Base-by-base conservation (phyloP, 2,797 vertebrate genomes). In the Pitangus sulphuratus region DNA sequence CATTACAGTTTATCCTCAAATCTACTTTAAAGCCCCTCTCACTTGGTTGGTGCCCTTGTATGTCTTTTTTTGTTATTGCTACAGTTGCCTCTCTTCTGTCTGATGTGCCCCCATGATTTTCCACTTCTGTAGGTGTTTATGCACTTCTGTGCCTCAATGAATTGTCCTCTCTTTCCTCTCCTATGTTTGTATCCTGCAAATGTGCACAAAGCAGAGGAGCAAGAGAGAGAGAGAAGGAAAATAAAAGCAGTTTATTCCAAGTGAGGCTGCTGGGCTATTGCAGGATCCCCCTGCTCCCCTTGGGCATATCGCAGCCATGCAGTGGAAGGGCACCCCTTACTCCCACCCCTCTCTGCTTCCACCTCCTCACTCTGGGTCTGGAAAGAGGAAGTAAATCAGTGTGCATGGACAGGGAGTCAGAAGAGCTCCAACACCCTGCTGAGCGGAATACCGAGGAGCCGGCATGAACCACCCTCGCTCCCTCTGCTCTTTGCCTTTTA, bases 281-380 rank as follows among this genome's bases (percentile, higher is more conserved):
- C 30, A 45, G 21, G 33, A 68, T 17, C 5, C 11, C 24, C 5
- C 20, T 60, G 47, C 14, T 71, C 65, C 48, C 26, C 19, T 20
- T 19, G 15, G 47, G 24, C 72, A 44, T 24, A 66, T 19, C 26
- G 19, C 26, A 66, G 15, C 7, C 17, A 37, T 21, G 20, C 18
- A 28, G 11, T 14, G 35, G 20, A 31, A 65, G 14, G 13, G 30
- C 5, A 65, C 6, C 12, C 22, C 33, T 71, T 58, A 37, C 16
- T 57, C 20, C 13, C 0, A 0, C 26, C 6, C 14, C 33, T 60
- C 28, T 28, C 26, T 0, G 0, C 31, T 77, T 58, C 40, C 35
- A 33, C 24, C 12, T 60, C 40, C 11, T 54, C 16, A 15, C 15
- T 83, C 28, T 35, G 37, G 14, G 15, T 31, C 44, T 53, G 35